phyloP scores from a whole-genome alignment of 2,888 invertebrate genomes.

The Lutraria lutraria region DNA sequence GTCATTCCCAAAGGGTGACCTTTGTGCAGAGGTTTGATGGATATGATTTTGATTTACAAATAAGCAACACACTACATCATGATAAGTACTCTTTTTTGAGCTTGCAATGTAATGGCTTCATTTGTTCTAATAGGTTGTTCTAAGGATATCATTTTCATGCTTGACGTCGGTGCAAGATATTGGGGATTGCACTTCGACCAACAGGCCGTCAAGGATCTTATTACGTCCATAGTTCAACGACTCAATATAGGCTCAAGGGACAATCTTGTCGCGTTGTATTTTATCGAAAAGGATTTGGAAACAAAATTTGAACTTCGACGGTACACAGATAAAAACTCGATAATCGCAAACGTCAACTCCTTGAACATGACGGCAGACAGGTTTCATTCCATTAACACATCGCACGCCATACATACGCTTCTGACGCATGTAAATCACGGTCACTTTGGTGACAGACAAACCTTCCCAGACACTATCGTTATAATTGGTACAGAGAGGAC shows the following conservation, averaged over 20 bases:
- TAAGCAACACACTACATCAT: too few relatives aligned
- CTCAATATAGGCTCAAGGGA: conserved; percentile 51
- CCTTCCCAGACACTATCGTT: conserved; percentile 49
- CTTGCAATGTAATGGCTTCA: background rate
- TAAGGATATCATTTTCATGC: conserved; percentile 57
- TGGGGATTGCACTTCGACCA: background rate
- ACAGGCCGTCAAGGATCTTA: background rate
- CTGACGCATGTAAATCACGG: conserved; percentile 29
- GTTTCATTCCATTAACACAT: conserved; percentile 26
- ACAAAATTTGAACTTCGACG: conserved; percentile 45
- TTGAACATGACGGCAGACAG: background rate
- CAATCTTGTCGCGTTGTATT: conserved; percentile 42
- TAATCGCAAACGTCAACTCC: conserved; percentile 32
- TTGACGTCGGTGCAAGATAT: conserved; percentile 36
- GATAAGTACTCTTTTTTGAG: background rate
- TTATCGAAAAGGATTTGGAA: conserved; percentile 18
- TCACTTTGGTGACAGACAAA: conserved; percentile 43
- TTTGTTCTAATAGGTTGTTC: conserved; percentile 24
- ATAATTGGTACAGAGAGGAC: conserved; percentile 43
- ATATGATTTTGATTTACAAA: too few relatives aligned
- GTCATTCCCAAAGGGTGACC: too few relatives aligned
- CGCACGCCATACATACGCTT: conserved; percentile 44
- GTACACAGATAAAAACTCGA: conserved; percentile 15
- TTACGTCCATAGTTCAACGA: conserved; percentile 30
- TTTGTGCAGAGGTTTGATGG: too few relatives aligned